Evolutionary conservation across 23 tunicate species (phyloP).

Genomic region (Pegea sp.): DNA sequence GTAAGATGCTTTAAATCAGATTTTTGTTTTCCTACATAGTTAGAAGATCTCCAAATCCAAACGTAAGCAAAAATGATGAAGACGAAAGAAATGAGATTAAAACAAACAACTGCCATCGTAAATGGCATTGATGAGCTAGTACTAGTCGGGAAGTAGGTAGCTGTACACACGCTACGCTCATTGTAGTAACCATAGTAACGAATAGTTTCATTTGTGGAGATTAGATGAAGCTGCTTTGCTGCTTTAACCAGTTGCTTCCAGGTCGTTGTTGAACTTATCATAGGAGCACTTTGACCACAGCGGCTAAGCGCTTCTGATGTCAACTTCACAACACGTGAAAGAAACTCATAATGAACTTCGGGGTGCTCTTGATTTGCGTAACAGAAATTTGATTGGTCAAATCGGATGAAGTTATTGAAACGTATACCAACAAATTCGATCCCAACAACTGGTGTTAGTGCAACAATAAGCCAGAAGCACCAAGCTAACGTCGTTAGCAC

Average conservation of each 20-base stretch:
- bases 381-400: background rate
- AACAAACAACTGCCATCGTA: slow-evolving; percentile 1
- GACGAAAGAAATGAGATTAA: slow-evolving; percentile 2
- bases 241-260: slow-evolving; percentile 4
- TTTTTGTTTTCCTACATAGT: no score
- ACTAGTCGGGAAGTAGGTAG: background rate
- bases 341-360: slow-evolving; percentile 9
- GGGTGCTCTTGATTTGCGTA: background rate
- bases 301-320: background rate
- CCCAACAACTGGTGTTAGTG: background rate
- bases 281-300: background rate
- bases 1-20: background rate
- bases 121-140: slow-evolving; percentile 2
- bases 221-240: background rate
- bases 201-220: background rate
- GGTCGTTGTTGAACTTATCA: background rate
- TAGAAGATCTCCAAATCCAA: background rate
- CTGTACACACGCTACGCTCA: slow-evolving; percentile 16
- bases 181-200: slow-evolving; percentile 11
- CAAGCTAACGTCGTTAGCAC: background rate
- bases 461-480: background rate
- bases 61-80: slow-evolving; percentile 7
- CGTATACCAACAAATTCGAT: background rate
- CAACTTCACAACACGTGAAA: background rate
- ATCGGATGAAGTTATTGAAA: slow-evolving; percentile 8